phyloP scores from a whole-genome alignment of 1,140 invertebrate genomes.

The Lepidurus arcticus region DNA sequence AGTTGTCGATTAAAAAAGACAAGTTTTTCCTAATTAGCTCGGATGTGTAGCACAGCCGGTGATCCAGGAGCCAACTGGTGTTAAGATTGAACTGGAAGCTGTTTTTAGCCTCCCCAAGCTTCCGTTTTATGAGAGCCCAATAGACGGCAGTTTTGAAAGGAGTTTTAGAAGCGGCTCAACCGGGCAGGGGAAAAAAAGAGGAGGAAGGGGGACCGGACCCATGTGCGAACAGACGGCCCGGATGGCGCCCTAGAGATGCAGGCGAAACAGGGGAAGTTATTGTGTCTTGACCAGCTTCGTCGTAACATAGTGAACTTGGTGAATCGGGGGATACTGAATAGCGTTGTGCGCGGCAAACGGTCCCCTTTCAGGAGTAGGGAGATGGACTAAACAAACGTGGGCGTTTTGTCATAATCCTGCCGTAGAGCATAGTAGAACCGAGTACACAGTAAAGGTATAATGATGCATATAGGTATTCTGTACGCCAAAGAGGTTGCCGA shows the following conservation, averaged over 20 bases:
- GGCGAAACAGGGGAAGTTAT: neutral
- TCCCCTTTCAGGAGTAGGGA: no score
- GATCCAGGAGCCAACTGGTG: constrained; percentile 2
- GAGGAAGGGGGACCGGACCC: neutral
- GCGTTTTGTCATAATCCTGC: no score
- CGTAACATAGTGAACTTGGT: neutral
- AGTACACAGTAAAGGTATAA: no score
- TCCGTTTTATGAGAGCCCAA: constrained; percentile 21
- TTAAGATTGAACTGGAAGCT: constrained; percentile 17
- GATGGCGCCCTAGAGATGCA: constrained; percentile 1
- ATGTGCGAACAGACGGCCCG: constrained; percentile 12
- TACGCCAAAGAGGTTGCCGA: no score
- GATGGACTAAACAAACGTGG: no score
- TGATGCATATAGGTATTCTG: no score
- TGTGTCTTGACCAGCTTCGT: neutral
- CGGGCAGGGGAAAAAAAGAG: neutral
- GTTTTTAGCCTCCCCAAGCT: constrained; percentile 6
- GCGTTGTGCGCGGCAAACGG: neutral
- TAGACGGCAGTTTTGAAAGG: constrained; percentile 14
- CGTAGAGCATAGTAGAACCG: no score
- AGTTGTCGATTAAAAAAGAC: neutral
- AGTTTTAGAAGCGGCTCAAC: neutral
- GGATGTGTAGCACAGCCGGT: constrained; percentile 12
- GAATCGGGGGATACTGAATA: neutral
- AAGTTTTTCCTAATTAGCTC: constrained; percentile 9